Percentiles rank a stretch among this genome's conserved stretches.
phyloP scores from a whole-genome alignment of 2,888 invertebrate species.

The Coecobrya sp. region DNA sequence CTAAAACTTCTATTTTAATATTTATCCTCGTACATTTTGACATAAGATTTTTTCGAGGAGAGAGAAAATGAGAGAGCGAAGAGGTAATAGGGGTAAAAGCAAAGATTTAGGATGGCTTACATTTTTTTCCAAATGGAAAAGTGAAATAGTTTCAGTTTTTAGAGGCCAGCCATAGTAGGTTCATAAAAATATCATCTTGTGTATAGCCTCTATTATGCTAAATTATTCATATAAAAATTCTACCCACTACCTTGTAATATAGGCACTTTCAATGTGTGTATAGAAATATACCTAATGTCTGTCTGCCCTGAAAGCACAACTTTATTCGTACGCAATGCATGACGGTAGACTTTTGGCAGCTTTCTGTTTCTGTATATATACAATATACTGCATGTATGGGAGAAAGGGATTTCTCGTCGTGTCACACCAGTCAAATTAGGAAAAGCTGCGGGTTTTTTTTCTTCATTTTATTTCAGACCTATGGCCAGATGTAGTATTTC shows the following conservation, averaged over 20 bases:
- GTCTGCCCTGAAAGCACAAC: background rate
- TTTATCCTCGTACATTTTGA: conserved; percentile 71
- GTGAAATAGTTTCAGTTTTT: conserved; percentile 48
- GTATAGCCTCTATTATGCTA: background rate
- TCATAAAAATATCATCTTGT: conserved; percentile 27
- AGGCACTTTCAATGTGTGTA: background rate
- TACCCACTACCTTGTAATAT: background rate
- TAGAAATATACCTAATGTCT: background rate
- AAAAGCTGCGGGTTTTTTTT: conserved; percentile 38
- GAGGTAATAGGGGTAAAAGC: conserved; percentile 39
- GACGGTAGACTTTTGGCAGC: background rate
- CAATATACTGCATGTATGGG: background rate
- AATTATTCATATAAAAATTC: background rate
- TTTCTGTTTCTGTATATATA: background rate
- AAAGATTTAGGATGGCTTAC: conserved; percentile 33
- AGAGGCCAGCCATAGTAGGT: background rate
- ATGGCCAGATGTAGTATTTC: background rate
- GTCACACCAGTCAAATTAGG: conserved; percentile 52
- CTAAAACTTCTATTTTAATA: conserved; percentile 76
- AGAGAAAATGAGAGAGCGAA: too few relatives aligned
- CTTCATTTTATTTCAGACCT: conserved; percentile 64
- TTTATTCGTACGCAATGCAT: conserved; percentile 8
- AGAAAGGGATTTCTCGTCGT: conserved; percentile 24
- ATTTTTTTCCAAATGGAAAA: conserved; percentile 59
- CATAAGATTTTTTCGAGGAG: conserved; percentile 56